Conservation (phyloP, 2,797 vertebrate genomes). For the Dendrocincla tyrannina region DNA sequence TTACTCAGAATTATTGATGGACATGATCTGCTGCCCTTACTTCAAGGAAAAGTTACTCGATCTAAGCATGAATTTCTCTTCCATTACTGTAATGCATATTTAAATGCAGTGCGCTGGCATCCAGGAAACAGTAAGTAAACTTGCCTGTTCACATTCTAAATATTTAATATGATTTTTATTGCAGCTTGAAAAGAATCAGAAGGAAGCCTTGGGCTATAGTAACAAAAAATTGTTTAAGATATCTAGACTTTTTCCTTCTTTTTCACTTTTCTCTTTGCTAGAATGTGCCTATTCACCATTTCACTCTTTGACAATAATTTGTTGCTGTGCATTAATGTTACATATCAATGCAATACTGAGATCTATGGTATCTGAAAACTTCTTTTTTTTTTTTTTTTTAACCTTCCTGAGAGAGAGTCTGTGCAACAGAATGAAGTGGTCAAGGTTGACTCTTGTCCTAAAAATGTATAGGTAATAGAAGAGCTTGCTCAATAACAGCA, state of each 20-base stretch:
- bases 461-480: background rate
- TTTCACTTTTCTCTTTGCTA: background rate
- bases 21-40: conserved; percentile 85
- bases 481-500: background rate
- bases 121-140: conserved; percentile 84
- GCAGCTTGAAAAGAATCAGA: background rate
- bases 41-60: conserved; percentile 69
- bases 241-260: background rate
- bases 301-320: background rate
- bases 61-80: conserved; percentile 90
- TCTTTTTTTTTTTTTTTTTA: background rate
- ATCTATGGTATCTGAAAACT: background rate
- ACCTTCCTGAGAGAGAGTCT: background rate
- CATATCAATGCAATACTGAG: background rate
- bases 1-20: conserved; percentile 85
- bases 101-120: conserved; percentile 89
- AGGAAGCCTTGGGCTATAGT: background rate
- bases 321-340: background rate
- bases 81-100: conserved; percentile 88
- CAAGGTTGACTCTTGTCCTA: background rate
- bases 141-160: background rate
- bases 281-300: background rate
- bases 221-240: background rate
- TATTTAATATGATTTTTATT: conserved; percentile 2
- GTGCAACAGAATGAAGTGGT: background rate